A percentile compares a stretch with the other conserved stretches of the same genome.
phyloP scores from a whole-genome alignment of 2,113 vertebrate species.

The Spea bombifrons region DNA sequence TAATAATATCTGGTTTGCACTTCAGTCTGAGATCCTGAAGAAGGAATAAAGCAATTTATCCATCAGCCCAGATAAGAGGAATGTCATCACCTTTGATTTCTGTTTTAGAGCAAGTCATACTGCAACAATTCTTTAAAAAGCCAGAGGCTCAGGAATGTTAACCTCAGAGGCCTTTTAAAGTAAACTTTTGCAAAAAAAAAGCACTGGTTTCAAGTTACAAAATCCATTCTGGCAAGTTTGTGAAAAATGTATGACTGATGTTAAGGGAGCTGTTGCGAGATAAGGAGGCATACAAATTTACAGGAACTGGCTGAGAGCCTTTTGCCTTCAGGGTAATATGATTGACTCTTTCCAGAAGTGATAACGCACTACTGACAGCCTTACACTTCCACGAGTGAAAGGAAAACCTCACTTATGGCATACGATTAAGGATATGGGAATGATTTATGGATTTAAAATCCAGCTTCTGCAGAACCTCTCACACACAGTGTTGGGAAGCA shows the following conservation, averaged over 20 bases:
- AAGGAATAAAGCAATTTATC: slow-evolving; percentile 22
- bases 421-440: no score
- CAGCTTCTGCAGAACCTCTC: no score
- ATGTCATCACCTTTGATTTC: slow-evolving; percentile 41
- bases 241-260: slow-evolving; percentile 1
- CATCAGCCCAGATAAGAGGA: slow-evolving; percentile 32
- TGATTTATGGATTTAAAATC: no score
- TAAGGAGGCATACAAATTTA: background rate
- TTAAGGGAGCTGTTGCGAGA: background rate
- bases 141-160: slow-evolving; percentile 35
- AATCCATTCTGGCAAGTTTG: slow-evolving; percentile 9
- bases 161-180: slow-evolving; percentile 24
- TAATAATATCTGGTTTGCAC: background rate
- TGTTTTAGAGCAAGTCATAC: slow-evolving; percentile 21
- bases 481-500: no score
- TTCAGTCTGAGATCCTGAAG: background rate
- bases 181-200: slow-evolving; percentile 20
- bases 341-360: no score
- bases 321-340: background rate
- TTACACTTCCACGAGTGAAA: no score
- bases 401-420: no score
- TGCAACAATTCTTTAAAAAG: slow-evolving; percentile 34
- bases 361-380: no score
- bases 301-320: background rate
- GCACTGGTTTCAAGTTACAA: slow-evolving; percentile 18